Percentiles rank a stretch among this genome's conserved stretches.
Evolutionary conservation across 2,113 vertebrate species (phyloP).

Genomic region (Podilymbus podiceps): DNA sequence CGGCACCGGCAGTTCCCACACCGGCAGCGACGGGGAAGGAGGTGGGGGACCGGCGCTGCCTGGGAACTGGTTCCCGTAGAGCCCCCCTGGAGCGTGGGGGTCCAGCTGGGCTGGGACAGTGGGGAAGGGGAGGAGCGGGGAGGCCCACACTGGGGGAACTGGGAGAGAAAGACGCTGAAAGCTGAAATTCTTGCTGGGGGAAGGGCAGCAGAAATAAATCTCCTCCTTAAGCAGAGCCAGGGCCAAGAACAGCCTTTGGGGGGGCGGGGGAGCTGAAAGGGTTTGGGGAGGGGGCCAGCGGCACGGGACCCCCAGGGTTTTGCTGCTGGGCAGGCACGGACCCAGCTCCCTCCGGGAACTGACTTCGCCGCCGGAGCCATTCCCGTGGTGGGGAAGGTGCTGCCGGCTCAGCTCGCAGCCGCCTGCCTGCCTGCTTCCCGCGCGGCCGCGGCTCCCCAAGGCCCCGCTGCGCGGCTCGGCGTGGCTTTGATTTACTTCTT

Average conservation of each 20-base stretch:
- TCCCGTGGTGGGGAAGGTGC: neutral
- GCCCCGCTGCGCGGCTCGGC: neutral
- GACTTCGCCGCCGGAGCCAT: neutral
- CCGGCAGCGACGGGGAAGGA: neutral
- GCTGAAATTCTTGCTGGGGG: slow-evolving; percentile 24
- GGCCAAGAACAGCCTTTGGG: neutral
- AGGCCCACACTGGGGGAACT: slow-evolving; percentile 39
- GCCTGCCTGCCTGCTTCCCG: neutral
- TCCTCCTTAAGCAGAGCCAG: neutral
- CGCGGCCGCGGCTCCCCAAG: neutral
- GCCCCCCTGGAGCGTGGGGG: accelerated
- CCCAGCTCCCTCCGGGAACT: neutral
- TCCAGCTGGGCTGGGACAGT: neutral
- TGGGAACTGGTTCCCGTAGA: neutral
- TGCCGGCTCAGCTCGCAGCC: neutral
- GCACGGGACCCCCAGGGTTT: neutral
- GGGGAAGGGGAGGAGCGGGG: neutral
- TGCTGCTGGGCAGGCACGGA: neutral
- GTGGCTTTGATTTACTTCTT: slow-evolving; percentile 54
- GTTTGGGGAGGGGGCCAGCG: neutral
- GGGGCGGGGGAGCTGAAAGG: neutral
- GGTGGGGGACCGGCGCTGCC: neutral
- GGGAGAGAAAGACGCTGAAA: neutral
- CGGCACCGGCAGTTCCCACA: neutral
- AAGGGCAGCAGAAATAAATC: slow-evolving; percentile 22